Evolutionary conservation across 2,888 invertebrate species (phyloP).

Genomic region (Zhuqinia jingwanae): DNA sequence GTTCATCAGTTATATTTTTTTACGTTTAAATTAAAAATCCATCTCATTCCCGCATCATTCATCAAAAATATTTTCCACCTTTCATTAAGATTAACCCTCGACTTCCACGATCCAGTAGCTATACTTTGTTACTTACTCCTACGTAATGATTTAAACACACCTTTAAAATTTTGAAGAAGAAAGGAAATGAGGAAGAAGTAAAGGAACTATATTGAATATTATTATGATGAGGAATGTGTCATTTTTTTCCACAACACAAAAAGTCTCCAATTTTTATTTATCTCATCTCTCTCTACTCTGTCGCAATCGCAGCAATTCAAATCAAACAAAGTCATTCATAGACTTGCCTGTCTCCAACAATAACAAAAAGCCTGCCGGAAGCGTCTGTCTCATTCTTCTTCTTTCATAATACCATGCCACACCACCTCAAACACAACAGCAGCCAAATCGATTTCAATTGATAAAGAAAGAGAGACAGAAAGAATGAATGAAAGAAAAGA

Average conservation of each 20-base stretch:
- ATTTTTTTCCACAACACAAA: constrained; percentile 23
- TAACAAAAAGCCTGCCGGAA: constrained; percentile 63
- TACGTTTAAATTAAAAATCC: neutral
- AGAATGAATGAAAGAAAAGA: constrained; percentile 40
- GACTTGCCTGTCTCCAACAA: constrained; percentile 11
- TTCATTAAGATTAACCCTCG: constrained; percentile 61
- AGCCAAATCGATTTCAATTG: constrained; percentile 22
- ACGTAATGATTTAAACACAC: constrained; percentile 68
- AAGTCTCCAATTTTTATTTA: constrained; percentile 42
- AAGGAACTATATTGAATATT: no score
- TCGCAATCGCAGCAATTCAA: neutral
- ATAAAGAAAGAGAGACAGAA: constrained; percentile 58
- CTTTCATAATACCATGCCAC: constrained; percentile 18
- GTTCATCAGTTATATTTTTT: neutral
- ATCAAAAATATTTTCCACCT: constrained; percentile 75
- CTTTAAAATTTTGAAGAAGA: constrained; percentile 72
- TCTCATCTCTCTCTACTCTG: no score
- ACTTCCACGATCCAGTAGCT: neutral
- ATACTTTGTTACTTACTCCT: constrained; percentile 5
- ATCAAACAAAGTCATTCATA: constrained; percentile 57
- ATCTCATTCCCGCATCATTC: constrained; percentile 55
- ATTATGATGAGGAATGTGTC: neutral
- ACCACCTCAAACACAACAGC: neutral
- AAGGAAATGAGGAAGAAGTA: constrained; percentile 34
- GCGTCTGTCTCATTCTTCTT: constrained; percentile 59